Evolutionary conservation across 2,888 invertebrate genomes (phyloP).

Genomic region (Drepanosiphum platanoidis): DNA sequence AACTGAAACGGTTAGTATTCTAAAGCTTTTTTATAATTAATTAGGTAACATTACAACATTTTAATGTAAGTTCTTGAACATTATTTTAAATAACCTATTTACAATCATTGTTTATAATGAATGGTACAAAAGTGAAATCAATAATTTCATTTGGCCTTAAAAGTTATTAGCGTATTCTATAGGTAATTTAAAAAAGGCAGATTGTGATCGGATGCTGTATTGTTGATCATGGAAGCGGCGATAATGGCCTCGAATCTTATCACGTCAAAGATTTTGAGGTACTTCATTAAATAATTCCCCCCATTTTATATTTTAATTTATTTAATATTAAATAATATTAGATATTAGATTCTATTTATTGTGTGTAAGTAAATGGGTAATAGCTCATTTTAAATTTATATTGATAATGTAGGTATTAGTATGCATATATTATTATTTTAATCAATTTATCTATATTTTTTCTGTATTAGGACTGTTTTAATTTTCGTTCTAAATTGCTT

Average conservation of each 20-base stretch:
- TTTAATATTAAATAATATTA: constrained; percentile 18
- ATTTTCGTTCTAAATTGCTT: background rate
- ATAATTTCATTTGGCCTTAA: constrained; percentile 60
- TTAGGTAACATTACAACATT: constrained; percentile 47
- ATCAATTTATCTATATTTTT: background rate
- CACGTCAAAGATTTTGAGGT: constrained; percentile 61
- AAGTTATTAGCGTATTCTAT: constrained; percentile 60
- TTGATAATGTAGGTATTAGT: background rate
- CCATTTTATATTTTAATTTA: constrained; percentile 41
- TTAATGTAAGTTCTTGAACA: constrained; percentile 50
- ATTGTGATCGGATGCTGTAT: constrained; percentile 59
- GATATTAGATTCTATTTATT: constrained; percentile 36
- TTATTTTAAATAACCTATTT: constrained; percentile 49
- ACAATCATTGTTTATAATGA: constrained; percentile 41
- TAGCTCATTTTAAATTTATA: constrained; percentile 1
- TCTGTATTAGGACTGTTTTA: background rate
- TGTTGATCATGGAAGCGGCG: constrained; percentile 57
- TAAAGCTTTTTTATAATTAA: constrained; percentile 32
- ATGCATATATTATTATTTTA: background rate
- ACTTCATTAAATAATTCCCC: constrained; percentile 61
- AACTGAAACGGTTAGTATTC: constrained; percentile 67
- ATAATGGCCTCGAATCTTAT: constrained; percentile 58
- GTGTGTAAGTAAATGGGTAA: constrained; percentile 28
- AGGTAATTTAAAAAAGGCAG: constrained; percentile 59
- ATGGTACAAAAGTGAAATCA: constrained; percentile 49